These are phyloP conservation scores for Aurelia aurita DNA, from an alignment of 30 jellyfish, hydroid and myxozoan genomes.

Conservation along the genomic window DNA sequence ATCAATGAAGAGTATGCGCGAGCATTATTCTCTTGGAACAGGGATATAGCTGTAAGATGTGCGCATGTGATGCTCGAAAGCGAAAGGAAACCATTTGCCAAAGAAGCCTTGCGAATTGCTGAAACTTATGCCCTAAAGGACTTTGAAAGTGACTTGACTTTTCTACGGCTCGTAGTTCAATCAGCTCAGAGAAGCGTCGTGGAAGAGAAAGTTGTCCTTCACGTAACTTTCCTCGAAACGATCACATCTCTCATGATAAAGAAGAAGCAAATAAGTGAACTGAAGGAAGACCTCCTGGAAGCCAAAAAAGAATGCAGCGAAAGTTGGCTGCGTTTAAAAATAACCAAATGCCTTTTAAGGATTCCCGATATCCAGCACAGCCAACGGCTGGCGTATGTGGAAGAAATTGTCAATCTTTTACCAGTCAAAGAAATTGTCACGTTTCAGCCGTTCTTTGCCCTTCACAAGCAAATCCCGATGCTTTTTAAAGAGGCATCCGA, in stretches of 20 bases:
- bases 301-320: slow-evolving; percentile 1
- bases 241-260: not conserved
- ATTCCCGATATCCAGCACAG: not conserved
- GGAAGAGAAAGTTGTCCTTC: not conserved
- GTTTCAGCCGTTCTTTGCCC: no score
- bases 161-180: not conserved
- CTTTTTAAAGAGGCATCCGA: no score
- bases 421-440: no score
- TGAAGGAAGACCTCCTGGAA: not conserved
- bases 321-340: not conserved
- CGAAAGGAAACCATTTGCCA: slow-evolving; percentile 18
- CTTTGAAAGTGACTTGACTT: not conserved
- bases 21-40: slow-evolving; percentile 15
- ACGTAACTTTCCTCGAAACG: slow-evolving; percentile 17
- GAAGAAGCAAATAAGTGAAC: not conserved
- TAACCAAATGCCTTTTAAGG: not conserved
- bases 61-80: slow-evolving; percentile 23
- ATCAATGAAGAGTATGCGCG: not conserved
- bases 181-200: not conserved
- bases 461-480: no score
- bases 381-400: no score
- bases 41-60: slow-evolving; percentile 1
- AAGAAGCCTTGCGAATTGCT: slow-evolving; percentile 11
- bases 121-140: not conserved
- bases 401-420: no score